Evolutionary conservation across 2,888 invertebrate genomes (phyloP).

Genomic region (Melieria picta): DNA sequence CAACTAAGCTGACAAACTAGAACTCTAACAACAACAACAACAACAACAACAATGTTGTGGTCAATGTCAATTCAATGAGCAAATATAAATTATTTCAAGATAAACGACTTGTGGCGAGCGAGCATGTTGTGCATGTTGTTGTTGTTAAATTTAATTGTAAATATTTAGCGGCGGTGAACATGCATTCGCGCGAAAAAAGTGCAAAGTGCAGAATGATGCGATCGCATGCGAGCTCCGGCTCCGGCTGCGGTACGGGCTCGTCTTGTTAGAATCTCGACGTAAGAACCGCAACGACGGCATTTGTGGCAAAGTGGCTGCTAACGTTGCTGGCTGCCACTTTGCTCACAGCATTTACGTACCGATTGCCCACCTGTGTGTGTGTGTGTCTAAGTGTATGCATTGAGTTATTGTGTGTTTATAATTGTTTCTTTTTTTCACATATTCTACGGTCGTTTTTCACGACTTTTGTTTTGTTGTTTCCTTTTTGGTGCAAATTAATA

Average conservation of each 20-base stretch:
- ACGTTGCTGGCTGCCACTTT: neutral
- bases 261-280: neutral
- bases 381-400: neutral
- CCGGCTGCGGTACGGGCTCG: no score
- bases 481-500: conserved; percentile 13
- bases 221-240: neutral
- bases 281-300: neutral
- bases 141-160: conserved; percentile 30
- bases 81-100: conserved; percentile 59
- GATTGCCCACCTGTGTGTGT: neutral
- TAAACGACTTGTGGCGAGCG: conserved; percentile 52
- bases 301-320: neutral
- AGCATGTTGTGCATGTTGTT: conserved; percentile 40
- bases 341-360: neutral
- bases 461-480: neutral
- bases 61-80: conserved; percentile 46
- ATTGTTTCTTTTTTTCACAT: conserved; percentile 5
- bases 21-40: no score
- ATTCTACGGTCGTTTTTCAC: conserved; percentile 10
- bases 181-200: neutral
- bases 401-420: conserved; percentile 6
- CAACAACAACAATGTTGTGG: conserved; percentile 37
- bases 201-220: conserved; percentile 1
- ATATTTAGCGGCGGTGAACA: neutral
- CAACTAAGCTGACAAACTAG: no score